phyloP scores from a whole-genome alignment of 2,113 vertebrate genomes.

The Ammodytes dubius region DNA sequence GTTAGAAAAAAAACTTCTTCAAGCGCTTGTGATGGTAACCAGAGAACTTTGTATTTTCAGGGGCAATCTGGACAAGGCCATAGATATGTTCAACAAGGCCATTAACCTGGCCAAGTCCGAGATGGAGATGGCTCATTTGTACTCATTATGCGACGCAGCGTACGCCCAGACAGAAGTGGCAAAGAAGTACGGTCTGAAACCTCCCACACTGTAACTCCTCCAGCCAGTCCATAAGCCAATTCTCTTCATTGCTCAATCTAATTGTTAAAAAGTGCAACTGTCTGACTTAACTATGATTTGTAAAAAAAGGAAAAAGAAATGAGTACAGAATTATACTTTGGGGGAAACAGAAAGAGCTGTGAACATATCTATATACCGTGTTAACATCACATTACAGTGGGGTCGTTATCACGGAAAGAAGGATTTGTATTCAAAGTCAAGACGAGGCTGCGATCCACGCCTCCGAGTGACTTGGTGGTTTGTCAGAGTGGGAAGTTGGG shows the following conservation, averaged over 20 bases:
- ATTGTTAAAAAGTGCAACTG: conserved; percentile 64
- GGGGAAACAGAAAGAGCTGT: conserved; percentile 29
- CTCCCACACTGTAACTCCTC: conserved; percentile 93
- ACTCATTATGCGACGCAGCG: conserved; percentile 97
- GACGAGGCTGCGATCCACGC: conserved; percentile 9
- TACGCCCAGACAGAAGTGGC: conserved; percentile 99
- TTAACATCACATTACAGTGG: conserved; percentile 62
- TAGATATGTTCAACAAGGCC: conserved; percentile 99
- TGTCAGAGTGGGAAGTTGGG: neutral
- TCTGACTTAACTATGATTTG: conserved; percentile 78
- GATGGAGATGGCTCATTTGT: conserved; percentile 99
- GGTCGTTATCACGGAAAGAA: conserved; percentile 37
- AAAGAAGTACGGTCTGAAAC: conserved; percentile 98
- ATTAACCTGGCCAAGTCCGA: conserved; percentile 99
- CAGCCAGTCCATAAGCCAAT: conserved; percentile 15
- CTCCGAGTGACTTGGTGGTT: neutral
- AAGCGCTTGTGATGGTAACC: conserved; percentile 19
- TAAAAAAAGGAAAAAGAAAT: conserved; percentile 47
- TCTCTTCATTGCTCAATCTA: conserved; percentile 58
- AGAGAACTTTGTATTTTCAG: conserved; percentile 79
- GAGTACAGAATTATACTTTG: conserved; percentile 40
- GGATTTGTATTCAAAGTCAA: conserved; percentile 21
- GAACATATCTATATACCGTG: conserved; percentile 33
- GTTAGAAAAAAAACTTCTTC: fast-evolving
- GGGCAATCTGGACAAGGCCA: conserved; percentile 98